A percentile compares a stretch with the other conserved stretches of the same genome.
Conservation (phyloP, 2,888 invertebrate genomes). For the Orthosia cruda region DNA sequence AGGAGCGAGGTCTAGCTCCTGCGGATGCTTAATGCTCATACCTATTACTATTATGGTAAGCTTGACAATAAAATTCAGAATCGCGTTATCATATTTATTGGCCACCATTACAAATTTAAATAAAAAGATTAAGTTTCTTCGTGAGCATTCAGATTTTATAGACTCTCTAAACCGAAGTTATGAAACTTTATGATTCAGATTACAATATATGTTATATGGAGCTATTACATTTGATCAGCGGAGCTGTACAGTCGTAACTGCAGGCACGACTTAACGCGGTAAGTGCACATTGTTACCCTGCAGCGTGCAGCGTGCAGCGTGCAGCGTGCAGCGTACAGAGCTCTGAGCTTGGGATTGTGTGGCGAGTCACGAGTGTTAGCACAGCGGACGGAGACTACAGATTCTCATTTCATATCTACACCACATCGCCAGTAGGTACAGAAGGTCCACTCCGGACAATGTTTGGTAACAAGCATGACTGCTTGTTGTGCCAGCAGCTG, state of each 20-base stretch:
- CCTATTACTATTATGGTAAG: conserved; percentile 1
- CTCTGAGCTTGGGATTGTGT: conserved; percentile 1
- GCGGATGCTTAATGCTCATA: not conserved
- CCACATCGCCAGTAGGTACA: not conserved
- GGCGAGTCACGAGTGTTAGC: not conserved
- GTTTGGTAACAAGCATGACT: not conserved
- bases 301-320: not conserved
- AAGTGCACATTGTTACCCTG: conserved; percentile 20
- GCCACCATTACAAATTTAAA: conserved; percentile 34
- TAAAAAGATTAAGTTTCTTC: conserved; percentile 32
- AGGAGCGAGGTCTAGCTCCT: not conserved
- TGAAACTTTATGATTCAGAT: conserved; percentile 22
- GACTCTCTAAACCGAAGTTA: conserved; percentile 28
- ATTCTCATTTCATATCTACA: conserved; percentile 14
- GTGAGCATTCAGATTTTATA: conserved; percentile 29
- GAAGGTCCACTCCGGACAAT: not conserved
- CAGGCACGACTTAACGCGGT: conserved; percentile 10
- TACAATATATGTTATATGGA: conserved; percentile 13
- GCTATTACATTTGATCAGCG: conserved; percentile 25
- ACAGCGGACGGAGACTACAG: not conserved
- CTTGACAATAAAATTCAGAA: conserved; percentile 20
- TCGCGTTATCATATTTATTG: conserved; percentile 19
- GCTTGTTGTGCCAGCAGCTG: not conserved
- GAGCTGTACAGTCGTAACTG: conserved; percentile 3
- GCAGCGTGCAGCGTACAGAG: conserved; percentile 1